Conservation (phyloP, 2,797 vertebrate species). For the Enteromius unitaeniatus region DNA sequence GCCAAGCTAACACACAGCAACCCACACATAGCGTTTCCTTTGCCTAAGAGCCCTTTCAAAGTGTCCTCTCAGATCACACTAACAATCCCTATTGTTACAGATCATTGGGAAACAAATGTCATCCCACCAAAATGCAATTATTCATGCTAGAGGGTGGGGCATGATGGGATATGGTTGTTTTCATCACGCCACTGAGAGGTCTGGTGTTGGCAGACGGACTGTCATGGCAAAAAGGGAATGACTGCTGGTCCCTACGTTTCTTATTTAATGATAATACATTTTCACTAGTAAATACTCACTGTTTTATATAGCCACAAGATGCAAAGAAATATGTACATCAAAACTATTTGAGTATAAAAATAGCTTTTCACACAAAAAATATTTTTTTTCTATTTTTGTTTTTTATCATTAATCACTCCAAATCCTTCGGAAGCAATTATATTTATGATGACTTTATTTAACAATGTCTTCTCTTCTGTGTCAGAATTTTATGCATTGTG, state of each 20-base stretch:
- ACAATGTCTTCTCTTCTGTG: not conserved
- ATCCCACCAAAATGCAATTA: slow-evolving; percentile 77
- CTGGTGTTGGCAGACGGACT: not conserved
- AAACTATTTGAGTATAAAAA: not conserved
- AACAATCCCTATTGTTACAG: slow-evolving; percentile 80
- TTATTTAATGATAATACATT: not conserved
- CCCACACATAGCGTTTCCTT: slow-evolving; percentile 74
- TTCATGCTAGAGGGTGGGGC: slow-evolving; percentile 78
- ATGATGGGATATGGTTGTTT: slow-evolving; percentile 68
- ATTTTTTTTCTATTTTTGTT: no score
- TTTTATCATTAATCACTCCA: not conserved
- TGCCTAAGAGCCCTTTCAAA: slow-evolving; percentile 82
- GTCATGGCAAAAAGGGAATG: not conserved
- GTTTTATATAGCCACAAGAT: not conserved
- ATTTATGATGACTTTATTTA: not conserved
- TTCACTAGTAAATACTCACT: not conserved
- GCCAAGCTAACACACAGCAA: slow-evolving; percentile 70
- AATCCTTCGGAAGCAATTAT: not conserved
- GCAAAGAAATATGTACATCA: not conserved
- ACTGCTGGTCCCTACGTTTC: not conserved
- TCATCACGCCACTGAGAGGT: slow-evolving; percentile 21
- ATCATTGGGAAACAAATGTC: slow-evolving; percentile 76
- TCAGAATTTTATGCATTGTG: not conserved
- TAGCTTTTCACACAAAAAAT: not conserved
- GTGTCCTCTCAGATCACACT: slow-evolving; percentile 75